Evolutionary conservation across 2,113 vertebrate genomes (phyloP).

Genomic region (Coracopsis vasa): DNA sequence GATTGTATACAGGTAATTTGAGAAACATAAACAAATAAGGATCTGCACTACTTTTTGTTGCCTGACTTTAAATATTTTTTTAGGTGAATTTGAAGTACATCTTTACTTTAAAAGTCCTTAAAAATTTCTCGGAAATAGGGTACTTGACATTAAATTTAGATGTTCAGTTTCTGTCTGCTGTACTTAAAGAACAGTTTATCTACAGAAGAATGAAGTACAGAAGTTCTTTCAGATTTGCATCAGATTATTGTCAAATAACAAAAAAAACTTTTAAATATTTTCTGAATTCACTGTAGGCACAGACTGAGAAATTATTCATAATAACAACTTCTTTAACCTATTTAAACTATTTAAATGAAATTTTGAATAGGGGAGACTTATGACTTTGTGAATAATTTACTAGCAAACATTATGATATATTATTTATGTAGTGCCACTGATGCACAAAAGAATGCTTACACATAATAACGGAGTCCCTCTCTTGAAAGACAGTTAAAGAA

Average conservation of each 20-base stretch:
- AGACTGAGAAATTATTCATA: conserved; percentile 3
- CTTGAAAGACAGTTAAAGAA: neutral
- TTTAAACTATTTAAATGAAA: neutral
- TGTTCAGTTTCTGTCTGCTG: neutral
- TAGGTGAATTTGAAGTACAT: neutral
- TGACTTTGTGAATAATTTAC: conserved; percentile 25
- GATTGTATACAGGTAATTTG: neutral
- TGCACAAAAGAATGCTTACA: conserved; percentile 9
- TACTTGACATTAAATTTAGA: neutral
- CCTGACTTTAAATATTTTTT: neutral
- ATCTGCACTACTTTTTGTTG: neutral
- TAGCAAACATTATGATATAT: conserved; percentile 38
- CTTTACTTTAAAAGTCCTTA: neutral
- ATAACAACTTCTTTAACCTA: conserved; percentile 18
- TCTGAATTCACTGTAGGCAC: neutral
- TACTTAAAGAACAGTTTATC: neutral
- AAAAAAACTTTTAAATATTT: neutral
- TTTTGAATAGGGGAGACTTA: neutral
- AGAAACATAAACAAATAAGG: neutral
- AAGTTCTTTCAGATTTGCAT: neutral
- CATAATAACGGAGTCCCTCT: neutral
- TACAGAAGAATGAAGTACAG: neutral
- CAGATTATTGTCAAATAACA: neutral
- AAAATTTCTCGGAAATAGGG: neutral
- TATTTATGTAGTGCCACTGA: conserved; percentile 7